A percentile compares a stretch with the other conserved stretches of the same genome.
These are phyloP conservation scores for Poeciliopsis turrubarensis DNA, from an alignment of 2,113 vertebrate species.

Conservation along the genomic window DNA sequence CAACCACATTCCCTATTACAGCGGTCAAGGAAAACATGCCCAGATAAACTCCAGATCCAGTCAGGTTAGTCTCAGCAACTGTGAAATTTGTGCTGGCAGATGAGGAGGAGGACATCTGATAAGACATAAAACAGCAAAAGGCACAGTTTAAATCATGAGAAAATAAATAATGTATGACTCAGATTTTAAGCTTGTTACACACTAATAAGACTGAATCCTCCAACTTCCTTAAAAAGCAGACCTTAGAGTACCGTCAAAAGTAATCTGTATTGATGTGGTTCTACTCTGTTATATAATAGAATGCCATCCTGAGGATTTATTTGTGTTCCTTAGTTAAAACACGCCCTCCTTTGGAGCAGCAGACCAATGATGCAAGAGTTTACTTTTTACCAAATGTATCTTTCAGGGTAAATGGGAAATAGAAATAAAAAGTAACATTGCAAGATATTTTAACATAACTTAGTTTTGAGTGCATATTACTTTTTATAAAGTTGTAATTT, in stretches of 20 bases:
- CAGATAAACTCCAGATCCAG: neutral
- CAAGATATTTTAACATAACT: neutral
- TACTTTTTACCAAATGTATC: neutral
- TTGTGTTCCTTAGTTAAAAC: neutral
- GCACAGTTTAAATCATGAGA: neutral
- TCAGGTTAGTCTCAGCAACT: neutral
- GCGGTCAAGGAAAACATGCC: neutral
- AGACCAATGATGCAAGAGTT: neutral
- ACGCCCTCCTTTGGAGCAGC: neutral
- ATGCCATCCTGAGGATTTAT: neutral
- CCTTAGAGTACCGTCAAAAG: neutral
- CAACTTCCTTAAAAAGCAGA: neutral
- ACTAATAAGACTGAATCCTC: too few species aligned
- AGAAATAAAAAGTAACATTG: neutral
- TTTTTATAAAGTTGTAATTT: too few species aligned
- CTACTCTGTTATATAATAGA: neutral
- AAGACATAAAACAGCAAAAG: neutral
- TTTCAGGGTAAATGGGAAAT: neutral
- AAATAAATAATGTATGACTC: neutral
- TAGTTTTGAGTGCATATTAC: too few species aligned
- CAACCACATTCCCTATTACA: constrained; percentile 45
- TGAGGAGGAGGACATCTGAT: neutral
- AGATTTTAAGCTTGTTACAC: neutral
- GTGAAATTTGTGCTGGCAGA: constrained; percentile 33
- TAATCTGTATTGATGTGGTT: neutral